These are phyloP conservation scores for Rhysida immarginata DNA, from an alignment of 1,140 invertebrate species.

Conservation along the genomic window DNA sequence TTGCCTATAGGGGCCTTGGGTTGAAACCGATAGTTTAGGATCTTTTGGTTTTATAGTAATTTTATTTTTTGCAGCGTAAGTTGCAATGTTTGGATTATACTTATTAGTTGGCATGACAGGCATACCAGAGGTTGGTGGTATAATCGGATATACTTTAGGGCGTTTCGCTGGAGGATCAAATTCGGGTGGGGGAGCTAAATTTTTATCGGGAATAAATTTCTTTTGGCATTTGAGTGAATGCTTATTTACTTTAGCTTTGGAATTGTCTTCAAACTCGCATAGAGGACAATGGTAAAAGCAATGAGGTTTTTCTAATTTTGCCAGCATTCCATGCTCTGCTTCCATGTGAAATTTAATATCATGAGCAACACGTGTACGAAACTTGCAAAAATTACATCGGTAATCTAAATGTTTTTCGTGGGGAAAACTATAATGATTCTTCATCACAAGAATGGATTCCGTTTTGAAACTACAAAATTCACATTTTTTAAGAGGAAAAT, in stretches of 20 bases:
- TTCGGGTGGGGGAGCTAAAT: constrained; percentile 64
- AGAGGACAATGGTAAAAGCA: constrained; percentile 82
- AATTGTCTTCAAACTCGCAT: constrained; percentile 87
- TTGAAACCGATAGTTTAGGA: not conserved
- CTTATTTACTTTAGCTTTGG: constrained; percentile 77
- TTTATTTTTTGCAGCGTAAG: not conserved
- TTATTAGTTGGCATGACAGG: constrained; percentile 1
- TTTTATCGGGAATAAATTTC: constrained; percentile 73
- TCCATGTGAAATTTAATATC: constrained; percentile 87
- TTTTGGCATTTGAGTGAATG: constrained; percentile 79
- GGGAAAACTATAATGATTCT: constrained; percentile 77
- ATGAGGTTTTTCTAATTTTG: constrained; percentile 63
- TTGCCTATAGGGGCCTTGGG: not conserved
- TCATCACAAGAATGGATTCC: constrained; percentile 70
- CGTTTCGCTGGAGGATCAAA: constrained; percentile 88
- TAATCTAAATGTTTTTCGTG: constrained; percentile 63
- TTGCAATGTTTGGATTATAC: constrained; percentile 34
- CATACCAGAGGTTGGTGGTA: not conserved
- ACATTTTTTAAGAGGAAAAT: constrained; percentile 63
- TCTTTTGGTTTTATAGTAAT: constrained; percentile 3
- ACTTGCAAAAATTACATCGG: constrained; percentile 67
- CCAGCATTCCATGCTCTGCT: constrained; percentile 64
- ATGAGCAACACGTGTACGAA: constrained; percentile 64
- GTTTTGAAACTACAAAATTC: constrained; percentile 84
- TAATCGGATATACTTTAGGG: constrained; percentile 29